Base-by-base conservation (phyloP, 2,888 invertebrate genomes). In the Ochropacha duplaris region DNA sequence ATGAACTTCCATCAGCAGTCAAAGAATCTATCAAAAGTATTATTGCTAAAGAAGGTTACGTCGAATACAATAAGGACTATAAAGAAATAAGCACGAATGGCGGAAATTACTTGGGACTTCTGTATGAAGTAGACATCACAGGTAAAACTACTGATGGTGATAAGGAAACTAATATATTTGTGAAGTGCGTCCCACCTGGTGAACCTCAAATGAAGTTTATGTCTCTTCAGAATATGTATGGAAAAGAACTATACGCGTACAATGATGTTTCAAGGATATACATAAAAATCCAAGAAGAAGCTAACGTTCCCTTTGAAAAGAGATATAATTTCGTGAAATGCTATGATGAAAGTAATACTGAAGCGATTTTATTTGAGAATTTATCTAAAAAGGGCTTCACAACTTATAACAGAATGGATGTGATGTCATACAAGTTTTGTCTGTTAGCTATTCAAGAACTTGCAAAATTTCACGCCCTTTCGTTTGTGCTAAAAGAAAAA, bases 381-480 rank as follows among this genome's bases (percentile, higher is more conserved):
- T 31, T 52, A 31, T 8, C 14, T 4, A 52, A 34, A 14, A 34
- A 34, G 16, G 52, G 52, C 4, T 52, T 19, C 19, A 12, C 2
- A 0, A 81, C 76, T 0, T 67, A 67, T 51, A 63, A 71, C 22
- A 74, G 81, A 58, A 69, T 75, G 66, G 74, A 83, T 22, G 66
- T 76, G 2, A 67, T 82, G 39, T 64, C 73, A 1, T 52, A 79
- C 12, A 68, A 78, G 55, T 82, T 80, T 59, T 78, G 79, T 2
- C 72, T 79, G 58, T 54, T 77, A 16, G 71, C 79, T 2, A 57
- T 84, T 1, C 68, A 68, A 57, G 69, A 82, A 59, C 65, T 86
- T 22, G 84, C 86, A 0, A 84, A 77, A 60, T 78, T 85, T 51
- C 86, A 87, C 57, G 79, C 71, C 0, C 59, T 86, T 2, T 79